A percentile compares a stretch with the other conserved stretches of the same genome.
These are phyloP conservation scores for Lasioglossum oenotherae DNA, from an alignment of 2,888 invertebrate species.

Conservation along the genomic window DNA sequence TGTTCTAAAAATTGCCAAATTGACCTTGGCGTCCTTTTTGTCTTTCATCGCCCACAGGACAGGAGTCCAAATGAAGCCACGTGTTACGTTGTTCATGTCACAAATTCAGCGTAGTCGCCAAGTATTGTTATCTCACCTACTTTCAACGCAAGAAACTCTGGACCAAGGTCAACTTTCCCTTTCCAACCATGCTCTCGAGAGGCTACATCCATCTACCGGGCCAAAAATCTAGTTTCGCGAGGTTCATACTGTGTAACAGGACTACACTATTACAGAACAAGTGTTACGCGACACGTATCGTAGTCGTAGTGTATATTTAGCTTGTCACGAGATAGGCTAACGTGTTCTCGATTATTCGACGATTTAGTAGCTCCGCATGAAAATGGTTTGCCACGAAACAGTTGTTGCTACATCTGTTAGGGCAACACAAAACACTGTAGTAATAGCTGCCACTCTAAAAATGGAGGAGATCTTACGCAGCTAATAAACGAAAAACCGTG, in stretches of 20 bases:
- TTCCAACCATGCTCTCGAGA: not conserved
- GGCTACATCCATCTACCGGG: not conserved
- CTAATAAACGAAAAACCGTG: not conserved
- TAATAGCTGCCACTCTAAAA: not conserved
- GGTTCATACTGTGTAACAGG: not conserved
- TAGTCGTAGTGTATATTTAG: not conserved
- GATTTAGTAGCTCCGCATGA: not conserved
- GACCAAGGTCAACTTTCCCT: slow-evolving; percentile 21
- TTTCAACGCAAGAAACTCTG: slow-evolving; percentile 29
- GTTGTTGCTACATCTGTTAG: not conserved
- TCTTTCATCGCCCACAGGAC: not conserved
- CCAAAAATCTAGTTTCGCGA: slow-evolving; percentile 4
- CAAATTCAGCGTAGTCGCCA: not conserved
- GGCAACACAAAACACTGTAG: not conserved
- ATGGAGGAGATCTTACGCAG: not conserved
- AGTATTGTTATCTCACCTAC: slow-evolving; percentile 49
- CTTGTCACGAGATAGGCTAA: not conserved
- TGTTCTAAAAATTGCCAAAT: not conserved
- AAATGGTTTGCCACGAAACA: not conserved
- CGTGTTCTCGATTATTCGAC: not conserved
- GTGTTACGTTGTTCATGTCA: not conserved
- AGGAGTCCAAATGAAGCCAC: not conserved
- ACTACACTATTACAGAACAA: not conserved
- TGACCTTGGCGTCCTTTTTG: not conserved
- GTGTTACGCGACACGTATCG: not conserved